phyloP scores from a whole-genome alignment of 2,113 vertebrate species.

The Ariopsis seemanni region DNA sequence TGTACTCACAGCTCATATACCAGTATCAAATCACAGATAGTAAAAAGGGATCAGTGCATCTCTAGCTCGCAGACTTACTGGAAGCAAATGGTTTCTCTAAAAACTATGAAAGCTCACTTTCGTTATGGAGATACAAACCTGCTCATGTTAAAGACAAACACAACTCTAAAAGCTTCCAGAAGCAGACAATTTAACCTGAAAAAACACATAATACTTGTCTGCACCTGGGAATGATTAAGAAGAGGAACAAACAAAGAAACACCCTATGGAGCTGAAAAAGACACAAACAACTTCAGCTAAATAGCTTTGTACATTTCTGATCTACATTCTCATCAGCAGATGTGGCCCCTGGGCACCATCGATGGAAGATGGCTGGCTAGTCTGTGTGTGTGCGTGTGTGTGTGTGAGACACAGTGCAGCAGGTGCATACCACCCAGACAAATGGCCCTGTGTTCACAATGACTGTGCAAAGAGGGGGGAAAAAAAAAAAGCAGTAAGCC shows the following conservation, averaged over 20 bases:
- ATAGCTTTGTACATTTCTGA: conserved; percentile 5
- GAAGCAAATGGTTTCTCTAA: neutral
- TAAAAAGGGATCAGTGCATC: neutral
- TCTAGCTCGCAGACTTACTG: neutral
- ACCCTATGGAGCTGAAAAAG: neutral
- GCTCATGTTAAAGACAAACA: neutral
- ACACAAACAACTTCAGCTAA: neutral
- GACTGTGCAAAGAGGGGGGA: conserved; percentile 61
- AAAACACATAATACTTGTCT: neutral
- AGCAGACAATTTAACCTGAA: neutral
- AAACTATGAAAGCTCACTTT: neutral
- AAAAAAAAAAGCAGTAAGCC: conserved; percentile 52
- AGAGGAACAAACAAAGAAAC: neutral
- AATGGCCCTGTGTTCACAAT: conserved; percentile 67
- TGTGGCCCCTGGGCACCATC: neutral
- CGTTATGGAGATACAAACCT: neutral
- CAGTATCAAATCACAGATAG: conserved; percentile 3
- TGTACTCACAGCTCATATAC: neutral
- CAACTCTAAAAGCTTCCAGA: neutral
- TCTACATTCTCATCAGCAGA: neutral
- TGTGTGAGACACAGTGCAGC: conserved; percentile 46
- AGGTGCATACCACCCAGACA: conserved; percentile 63
- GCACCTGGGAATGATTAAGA: neutral
- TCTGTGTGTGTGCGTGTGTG: conserved; percentile 23
- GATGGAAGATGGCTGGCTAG: neutral